Base-by-base conservation (phyloP, 2,888 invertebrate species). In the Fragum sueziense region DNA sequence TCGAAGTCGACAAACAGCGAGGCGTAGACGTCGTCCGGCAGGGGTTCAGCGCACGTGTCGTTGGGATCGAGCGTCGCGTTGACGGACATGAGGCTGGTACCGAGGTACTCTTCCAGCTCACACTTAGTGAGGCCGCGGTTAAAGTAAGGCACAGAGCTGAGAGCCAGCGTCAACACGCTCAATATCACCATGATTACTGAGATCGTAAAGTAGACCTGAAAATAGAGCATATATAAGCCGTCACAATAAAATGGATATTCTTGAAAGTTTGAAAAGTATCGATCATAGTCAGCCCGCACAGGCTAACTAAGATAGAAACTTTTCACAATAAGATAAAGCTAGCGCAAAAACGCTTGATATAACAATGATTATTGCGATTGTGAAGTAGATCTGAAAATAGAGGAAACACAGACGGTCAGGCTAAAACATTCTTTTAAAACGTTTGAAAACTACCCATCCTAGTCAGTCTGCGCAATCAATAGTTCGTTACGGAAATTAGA, bases 111-210 rank as follows among this genome's bases (percentile, higher is more conserved):
- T 61, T 84, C 84, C 17, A 76, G 33, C 67, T 84, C 84, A 57
- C 84, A 84, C 25, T 61, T 71, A 1, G 84, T 84, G 14, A 84
- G 75, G 34, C 73, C 74, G 59, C 84, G 59, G 2, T 74, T 70
- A 59, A 84, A 84, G 52, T 71, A 65, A 0, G 86, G 76, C 29
- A 86, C 72, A 4, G 83, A 84, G 52, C 86, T 85, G 20, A 85
- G 78, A 0, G 86, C 79, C n/a, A 85, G 71, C 0, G 83, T 80
- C 11, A 85, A 33, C 0, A 86, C 83, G 1, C 81, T 80, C 20
- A 86, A 31, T 1, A 86, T 37, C 11, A 86, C 85, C 76, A 85
- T 77, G 11, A 76, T 14, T 4, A 80, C 80, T 29, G 83, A 85
- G 14, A 85, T 14, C 31, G 71, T 70, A 54, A 86, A 65, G 31